Evolutionary conservation across 2,113 vertebrate genomes (phyloP).

Genomic region (Fulica atra): DNA sequence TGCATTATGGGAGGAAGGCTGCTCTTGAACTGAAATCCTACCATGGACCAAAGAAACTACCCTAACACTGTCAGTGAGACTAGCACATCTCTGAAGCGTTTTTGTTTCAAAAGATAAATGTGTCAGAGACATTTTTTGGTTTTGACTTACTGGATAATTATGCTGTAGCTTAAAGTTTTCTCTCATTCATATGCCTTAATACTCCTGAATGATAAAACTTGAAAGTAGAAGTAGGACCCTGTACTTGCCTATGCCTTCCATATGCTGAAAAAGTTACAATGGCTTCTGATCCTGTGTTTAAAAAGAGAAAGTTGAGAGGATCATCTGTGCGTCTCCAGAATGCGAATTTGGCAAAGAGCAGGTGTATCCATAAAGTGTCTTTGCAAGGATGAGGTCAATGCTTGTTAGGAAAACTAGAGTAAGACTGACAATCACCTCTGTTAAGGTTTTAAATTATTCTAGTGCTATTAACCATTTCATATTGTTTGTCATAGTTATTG

Average conservation of each 20-base stretch:
- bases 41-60: background rate
- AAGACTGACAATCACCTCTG: background rate
- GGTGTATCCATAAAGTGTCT: background rate
- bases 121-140: background rate
- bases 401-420: background rate
- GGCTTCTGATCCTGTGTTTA: background rate
- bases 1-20: background rate
- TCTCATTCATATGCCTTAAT: background rate
- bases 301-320: background rate
- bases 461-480: background rate
- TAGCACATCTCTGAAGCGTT: background rate
- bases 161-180: background rate
- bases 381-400: background rate
- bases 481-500: background rate
- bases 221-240: background rate
- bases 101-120: background rate
- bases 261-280: background rate
- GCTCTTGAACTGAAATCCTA: background rate
- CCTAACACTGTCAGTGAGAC: background rate
- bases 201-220: background rate
- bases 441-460: background rate
- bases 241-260: background rate
- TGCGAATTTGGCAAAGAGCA: background rate
- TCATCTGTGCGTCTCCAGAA: background rate
- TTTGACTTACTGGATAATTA: background rate